phyloP scores from a whole-genome alignment of 2,888 invertebrate genomes.

The Seira sanloemensis region DNA sequence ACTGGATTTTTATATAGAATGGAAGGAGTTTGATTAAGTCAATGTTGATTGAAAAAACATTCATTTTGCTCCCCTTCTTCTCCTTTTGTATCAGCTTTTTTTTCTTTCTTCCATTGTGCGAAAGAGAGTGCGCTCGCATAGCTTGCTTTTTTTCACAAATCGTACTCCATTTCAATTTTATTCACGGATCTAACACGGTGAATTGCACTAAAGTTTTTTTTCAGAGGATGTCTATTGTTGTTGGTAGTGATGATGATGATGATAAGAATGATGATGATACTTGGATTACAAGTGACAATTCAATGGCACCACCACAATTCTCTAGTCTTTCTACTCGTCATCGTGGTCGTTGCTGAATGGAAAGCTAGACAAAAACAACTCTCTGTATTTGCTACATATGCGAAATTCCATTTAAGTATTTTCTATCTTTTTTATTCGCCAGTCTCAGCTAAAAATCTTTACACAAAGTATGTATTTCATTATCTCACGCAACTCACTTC shows the following conservation, averaged over 20 bases:
- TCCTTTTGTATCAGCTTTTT: background rate
- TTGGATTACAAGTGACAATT: constrained; percentile 52
- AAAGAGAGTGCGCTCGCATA: background rate
- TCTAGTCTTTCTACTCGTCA: background rate
- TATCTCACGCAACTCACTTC: background rate
- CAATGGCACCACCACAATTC: constrained; percentile 6
- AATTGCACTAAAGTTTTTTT: constrained; percentile 15
- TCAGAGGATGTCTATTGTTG: constrained; percentile 19
- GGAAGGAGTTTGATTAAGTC: constrained; percentile 50
- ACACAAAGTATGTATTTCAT: constrained; percentile 10
- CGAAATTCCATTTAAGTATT: constrained; percentile 1
- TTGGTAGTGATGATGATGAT: constrained; percentile 13
- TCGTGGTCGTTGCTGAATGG: background rate
- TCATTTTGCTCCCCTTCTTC: constrained; percentile 33
- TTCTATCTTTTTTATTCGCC: background rate
- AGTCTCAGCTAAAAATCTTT: background rate
- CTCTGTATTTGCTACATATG: constrained; percentile 4
- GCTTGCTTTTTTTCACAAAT: no score
- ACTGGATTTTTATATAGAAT: constrained; percentile 38
- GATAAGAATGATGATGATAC: constrained; percentile 32
- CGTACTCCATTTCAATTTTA: constrained; percentile 11
- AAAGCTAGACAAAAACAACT: background rate
- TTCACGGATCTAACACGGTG: background rate
- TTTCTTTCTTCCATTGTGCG: background rate
- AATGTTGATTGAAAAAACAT: constrained; percentile 64